Percentiles rank a stretch among this genome's conserved stretches.
phyloP scores from a whole-genome alignment of 1,140 invertebrate genomes.

The Anastatus disparis region DNA sequence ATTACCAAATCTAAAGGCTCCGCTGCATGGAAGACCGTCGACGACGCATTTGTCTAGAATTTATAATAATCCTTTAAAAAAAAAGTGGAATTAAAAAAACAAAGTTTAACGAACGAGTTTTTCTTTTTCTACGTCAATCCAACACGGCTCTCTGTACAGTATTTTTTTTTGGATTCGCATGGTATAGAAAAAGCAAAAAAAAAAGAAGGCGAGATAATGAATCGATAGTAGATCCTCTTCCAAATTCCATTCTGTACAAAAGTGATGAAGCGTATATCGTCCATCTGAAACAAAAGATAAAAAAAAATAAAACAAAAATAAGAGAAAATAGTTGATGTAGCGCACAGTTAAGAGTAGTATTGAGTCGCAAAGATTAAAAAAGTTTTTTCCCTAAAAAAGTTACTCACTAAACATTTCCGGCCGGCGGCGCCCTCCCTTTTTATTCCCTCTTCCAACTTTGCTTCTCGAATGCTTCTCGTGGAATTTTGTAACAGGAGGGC shows the following conservation, averaged over 20 bases:
- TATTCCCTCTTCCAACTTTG: slow-evolving; percentile 5
- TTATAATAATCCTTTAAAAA: too few species aligned
- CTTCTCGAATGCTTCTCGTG: neutral
- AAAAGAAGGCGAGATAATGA: neutral
- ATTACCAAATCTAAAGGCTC: slow-evolving; percentile 19
- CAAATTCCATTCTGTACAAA: too few species aligned
- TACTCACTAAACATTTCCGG: slow-evolving; percentile 22
- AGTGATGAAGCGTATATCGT: slow-evolving; percentile 4
- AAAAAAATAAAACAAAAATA: too few species aligned
- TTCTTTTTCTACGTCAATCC: neutral
- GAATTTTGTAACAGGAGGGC: neutral
- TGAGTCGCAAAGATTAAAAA: slow-evolving; percentile 12
- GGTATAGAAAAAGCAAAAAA: too few species aligned
- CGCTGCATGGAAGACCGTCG: neutral
- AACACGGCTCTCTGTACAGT: neutral
- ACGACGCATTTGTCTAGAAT: too few species aligned
- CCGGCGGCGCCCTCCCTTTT: too few species aligned
- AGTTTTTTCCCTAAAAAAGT: neutral
- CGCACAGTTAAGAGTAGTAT: neutral
- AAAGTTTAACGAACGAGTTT: neutral
- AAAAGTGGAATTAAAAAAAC: neutral
- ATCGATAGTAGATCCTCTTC: neutral
- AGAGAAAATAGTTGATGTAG: neutral
- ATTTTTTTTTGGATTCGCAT: neutral
- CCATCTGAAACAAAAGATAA: slow-evolving; percentile 18